phyloP scores from a whole-genome alignment of 2,797 vertebrate species.

The Menidia menidia region DNA sequence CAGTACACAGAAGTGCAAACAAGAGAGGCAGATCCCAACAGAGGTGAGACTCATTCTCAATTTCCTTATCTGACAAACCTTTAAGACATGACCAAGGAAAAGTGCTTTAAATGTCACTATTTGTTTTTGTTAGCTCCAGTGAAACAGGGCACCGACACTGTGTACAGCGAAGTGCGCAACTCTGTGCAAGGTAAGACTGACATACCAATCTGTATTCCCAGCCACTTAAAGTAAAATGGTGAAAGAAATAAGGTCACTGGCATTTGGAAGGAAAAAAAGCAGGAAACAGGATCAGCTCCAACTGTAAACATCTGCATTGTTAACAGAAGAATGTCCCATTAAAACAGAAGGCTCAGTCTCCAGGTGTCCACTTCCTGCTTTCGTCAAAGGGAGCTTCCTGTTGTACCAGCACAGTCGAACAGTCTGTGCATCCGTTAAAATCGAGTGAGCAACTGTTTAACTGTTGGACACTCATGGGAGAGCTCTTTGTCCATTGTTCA shows the following conservation, averaged over 20 bases:
- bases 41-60: constrained; percentile 52
- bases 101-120: background rate
- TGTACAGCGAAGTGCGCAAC: constrained; percentile 62
- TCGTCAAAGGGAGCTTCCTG: constrained; percentile 76
- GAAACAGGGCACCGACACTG: constrained; percentile 48
- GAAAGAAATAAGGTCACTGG: constrained; percentile 30
- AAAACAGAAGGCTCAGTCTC: constrained; percentile 52
- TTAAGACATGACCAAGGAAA: constrained; percentile 2
- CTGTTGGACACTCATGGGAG: constrained; percentile 63
- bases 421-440: constrained; percentile 56
- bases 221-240: background rate
- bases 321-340: constrained; percentile 68
- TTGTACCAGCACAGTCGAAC: constrained; percentile 68
- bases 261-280: constrained; percentile 32
- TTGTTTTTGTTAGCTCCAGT: constrained; percentile 47
- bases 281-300: constrained; percentile 60
- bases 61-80: background rate
- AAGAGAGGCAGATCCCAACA: constrained; percentile 46
- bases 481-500: constrained; percentile 61
- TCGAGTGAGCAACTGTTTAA: constrained; percentile 49
- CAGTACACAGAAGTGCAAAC: constrained; percentile 58
- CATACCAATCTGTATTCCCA: constrained; percentile 28
- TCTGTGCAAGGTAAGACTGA: constrained; percentile 67
- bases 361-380: constrained; percentile 81
- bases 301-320: constrained; percentile 77